A percentile compares a stretch with the other conserved stretches of the same genome.
These are phyloP conservation scores for Tanypteryx hageni DNA, from an alignment of 2,888 invertebrate species.

Conservation along the genomic window DNA sequence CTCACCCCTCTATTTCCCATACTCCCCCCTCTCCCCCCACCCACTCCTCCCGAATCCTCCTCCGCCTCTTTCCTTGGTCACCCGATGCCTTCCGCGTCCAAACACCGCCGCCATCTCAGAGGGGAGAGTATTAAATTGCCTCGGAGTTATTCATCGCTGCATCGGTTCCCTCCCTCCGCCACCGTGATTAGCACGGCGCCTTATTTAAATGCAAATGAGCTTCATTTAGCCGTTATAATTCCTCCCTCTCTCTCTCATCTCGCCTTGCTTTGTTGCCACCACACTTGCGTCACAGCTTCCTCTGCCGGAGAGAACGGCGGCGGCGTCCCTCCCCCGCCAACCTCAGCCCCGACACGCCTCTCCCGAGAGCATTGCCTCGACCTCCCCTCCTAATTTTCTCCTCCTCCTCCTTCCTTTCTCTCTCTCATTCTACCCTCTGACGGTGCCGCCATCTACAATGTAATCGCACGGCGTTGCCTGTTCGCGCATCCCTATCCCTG, in stretches of 20 bases:
- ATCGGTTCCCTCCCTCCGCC: background rate
- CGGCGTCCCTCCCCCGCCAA: background rate
- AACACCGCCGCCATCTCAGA: background rate
- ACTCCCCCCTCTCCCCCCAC: background rate
- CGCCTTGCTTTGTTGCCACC: conserved; percentile 7
- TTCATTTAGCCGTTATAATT: conserved; percentile 79
- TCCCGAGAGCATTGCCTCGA: background rate
- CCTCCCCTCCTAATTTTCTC: background rate
- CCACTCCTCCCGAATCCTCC: background rate
- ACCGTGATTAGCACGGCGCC: conserved; percentile 79
- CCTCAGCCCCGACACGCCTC: background rate
- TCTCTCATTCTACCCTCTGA: no score
- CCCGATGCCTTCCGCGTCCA: background rate
- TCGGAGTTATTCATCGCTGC: conserved; percentile 58
- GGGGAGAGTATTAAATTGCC: conserved; percentile 16
- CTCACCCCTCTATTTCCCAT: no score
- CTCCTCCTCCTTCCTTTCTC: background rate
- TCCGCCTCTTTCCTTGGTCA: conserved; percentile 15
- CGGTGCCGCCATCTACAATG: no score
- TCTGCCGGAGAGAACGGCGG: background rate
- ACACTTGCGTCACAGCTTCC: background rate
- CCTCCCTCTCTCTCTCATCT: conserved; percentile 40
- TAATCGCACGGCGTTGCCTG: background rate
- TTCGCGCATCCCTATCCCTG: no score
- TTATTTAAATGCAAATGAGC: conserved; percentile 93